Base-by-base conservation (phyloP, 2,888 invertebrate species). In the Thereva nobilitata region DNA sequence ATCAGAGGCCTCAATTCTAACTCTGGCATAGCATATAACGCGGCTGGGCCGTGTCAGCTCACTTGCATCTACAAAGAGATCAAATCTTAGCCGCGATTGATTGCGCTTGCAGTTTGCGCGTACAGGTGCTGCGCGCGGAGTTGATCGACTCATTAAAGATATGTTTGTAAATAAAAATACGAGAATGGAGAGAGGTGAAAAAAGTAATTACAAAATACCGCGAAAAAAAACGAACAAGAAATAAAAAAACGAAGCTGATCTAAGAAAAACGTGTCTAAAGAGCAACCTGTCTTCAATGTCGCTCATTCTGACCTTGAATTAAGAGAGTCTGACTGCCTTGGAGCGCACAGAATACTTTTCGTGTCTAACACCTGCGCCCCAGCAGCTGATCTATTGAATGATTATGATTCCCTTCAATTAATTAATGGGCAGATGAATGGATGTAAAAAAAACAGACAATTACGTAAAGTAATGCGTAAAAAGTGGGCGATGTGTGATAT, bases 131-230 rank as follows among this genome's bases (percentile, higher is more conserved):
- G 49, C 10, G 49, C 6, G 49, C 8, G 7, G 23, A 23, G 23
- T 23, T 23, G 23, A 37, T 7, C 5, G 9, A 53, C 53, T 53
- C 38, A 53, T 38, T 53, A 53, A 38, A 52, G 52, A 34, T 23
- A 23, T 52, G 34, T 52, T 52, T 52, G 52, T 52, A 52, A 52
- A 34, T 12, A 52, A 52, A 35, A 52, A 52, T 7, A 49, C 9
- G 23, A 34, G 8, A n/a, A 34, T 12, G 35, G 52, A n/a, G 47
- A 47, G 47, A 47, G 47, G n/a, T 10, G 34, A 23, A 52, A 52
- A 23, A 35, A 34, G 52, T 35, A 47, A 47, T 47, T 6, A 47
- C 47, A 10, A 47, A 47, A 47, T 10, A 47, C n/a, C 23, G 23
- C 23, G 23, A 47, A 47, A 10, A 49, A 49, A 49, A 49, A 49